Conservation (phyloP, 2,113 vertebrate species). For the Rutilus rutilus region DNA sequence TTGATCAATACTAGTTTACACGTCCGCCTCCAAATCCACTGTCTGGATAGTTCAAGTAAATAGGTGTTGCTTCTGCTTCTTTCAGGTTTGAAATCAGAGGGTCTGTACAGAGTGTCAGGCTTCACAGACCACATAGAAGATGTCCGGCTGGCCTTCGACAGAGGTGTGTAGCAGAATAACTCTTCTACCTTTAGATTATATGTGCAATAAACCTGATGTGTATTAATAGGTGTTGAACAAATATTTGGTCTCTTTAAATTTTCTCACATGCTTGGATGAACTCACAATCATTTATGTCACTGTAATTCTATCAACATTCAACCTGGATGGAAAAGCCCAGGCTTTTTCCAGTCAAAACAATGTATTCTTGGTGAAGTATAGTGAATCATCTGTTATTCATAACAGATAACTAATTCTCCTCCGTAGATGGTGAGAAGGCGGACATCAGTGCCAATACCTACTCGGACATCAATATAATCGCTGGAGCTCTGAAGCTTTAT, state of each 20-base stretch:
- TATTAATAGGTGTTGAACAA: background rate
- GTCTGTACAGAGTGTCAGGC: slow-evolving; percentile 95
- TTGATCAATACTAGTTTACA: slow-evolving; percentile 5
- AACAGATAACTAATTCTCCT: slow-evolving; percentile 36
- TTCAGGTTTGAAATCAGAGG: slow-evolving; percentile 92
- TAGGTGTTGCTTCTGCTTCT: slow-evolving; percentile 3
- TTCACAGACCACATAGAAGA: slow-evolving; percentile 97
- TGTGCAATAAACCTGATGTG: background rate
- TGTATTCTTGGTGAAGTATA: background rate
- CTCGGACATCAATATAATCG: slow-evolving; percentile 95
- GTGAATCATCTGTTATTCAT: background rate
- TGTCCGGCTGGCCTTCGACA: slow-evolving; percentile 92
- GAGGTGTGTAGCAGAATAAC: slow-evolving; percentile 80
- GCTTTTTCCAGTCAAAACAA: slow-evolving; percentile 24
- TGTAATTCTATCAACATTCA: slow-evolving; percentile 5
- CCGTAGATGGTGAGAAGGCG: slow-evolving; percentile 91
- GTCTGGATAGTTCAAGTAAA: background rate
- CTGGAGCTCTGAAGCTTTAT: slow-evolving; percentile 95
- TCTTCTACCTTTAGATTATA: background rate
- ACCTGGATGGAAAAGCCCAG: background rate
- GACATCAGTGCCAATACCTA: slow-evolving; percentile 90
- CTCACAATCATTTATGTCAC: background rate
- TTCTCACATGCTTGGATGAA: background rate
- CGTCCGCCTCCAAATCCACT: background rate
- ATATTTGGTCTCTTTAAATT: background rate